Evolutionary conservation across 2,113 vertebrate species (phyloP).

Genomic region (Tyrannus savana): DNA sequence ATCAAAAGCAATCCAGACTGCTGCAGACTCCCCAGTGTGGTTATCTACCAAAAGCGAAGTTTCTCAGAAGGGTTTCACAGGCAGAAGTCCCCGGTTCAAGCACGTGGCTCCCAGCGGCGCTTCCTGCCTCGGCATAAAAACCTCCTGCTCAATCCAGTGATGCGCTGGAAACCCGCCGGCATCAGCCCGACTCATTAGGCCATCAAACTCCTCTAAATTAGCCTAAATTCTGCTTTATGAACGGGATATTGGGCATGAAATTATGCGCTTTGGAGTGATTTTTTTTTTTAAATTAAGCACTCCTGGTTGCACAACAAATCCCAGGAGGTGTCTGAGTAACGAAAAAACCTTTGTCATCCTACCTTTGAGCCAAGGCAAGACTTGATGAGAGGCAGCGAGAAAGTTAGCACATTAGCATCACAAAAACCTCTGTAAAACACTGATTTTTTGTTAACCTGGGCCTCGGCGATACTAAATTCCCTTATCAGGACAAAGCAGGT

Average conservation of each 20-base stretch:
- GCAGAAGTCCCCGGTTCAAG: background rate
- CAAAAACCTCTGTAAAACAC: background rate
- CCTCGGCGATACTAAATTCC: accelerated
- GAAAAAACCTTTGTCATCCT: background rate
- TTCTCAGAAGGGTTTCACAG: background rate
- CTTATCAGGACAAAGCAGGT: background rate
- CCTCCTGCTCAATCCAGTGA: background rate
- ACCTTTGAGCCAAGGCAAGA: background rate
- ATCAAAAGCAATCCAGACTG: accelerated
- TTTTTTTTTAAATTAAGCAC: background rate
- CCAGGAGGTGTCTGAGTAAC: background rate
- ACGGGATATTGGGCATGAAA: accelerated
- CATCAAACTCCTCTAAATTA: background rate
- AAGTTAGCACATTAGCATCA: background rate
- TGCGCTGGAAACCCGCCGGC: background rate
- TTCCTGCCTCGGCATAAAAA: background rate
- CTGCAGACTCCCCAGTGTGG: background rate
- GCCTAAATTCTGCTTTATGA: background rate
- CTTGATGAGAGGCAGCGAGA: background rate
- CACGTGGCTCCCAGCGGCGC: background rate
- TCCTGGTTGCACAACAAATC: background rate
- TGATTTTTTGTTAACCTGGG: background rate
- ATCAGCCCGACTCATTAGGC: background rate
- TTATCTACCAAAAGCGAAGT: background rate
- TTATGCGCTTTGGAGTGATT: accelerated